Percentiles rank a stretch among this genome's conserved stretches.
phyloP scores from a whole-genome alignment of 2,888 invertebrate genomes.

The Teinopalpus imperialis region DNA sequence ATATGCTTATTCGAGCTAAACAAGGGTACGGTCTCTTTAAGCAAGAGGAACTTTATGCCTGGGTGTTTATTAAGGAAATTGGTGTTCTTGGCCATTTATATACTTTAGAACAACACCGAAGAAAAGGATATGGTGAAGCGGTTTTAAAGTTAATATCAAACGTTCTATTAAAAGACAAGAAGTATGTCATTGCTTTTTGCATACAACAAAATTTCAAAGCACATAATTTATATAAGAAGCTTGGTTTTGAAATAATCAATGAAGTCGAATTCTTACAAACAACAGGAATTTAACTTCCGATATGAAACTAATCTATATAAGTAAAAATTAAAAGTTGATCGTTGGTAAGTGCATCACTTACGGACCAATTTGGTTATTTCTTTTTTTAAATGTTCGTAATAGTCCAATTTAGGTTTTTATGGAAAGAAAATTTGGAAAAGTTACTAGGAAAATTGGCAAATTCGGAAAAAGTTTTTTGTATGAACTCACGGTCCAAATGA shows the following conservation, averaged over 20 bases:
- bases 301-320: too few relatives aligned
- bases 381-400: too few relatives aligned
- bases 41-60: constrained; percentile 31
- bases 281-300: too few relatives aligned
- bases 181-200: constrained; percentile 28
- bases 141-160: constrained; percentile 28
- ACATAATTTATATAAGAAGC: constrained; percentile 27
- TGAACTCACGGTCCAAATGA: too few relatives aligned
- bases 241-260: constrained; percentile 36
- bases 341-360: too few relatives aligned
- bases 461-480: too few relatives aligned
- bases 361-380: too few relatives aligned
- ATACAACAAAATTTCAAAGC: constrained; percentile 25
- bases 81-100: constrained; percentile 36
- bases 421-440: too few relatives aligned
- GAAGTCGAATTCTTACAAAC: constrained; percentile 29
- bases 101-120: constrained; percentile 33
- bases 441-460: too few relatives aligned
- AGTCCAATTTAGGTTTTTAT: too few relatives aligned
- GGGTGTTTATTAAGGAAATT: constrained; percentile 37
- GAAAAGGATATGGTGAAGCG: constrained; percentile 31
- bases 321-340: too few relatives aligned
- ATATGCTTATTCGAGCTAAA: constrained; percentile 31
- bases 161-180: constrained; percentile 14
- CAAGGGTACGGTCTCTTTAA: constrained; percentile 36